Evolutionary conservation across 2,113 vertebrate genomes (phyloP), one percentile per base, ranked within the genome.

Genomic region (Tychaedon coryphoeus): DNA sequence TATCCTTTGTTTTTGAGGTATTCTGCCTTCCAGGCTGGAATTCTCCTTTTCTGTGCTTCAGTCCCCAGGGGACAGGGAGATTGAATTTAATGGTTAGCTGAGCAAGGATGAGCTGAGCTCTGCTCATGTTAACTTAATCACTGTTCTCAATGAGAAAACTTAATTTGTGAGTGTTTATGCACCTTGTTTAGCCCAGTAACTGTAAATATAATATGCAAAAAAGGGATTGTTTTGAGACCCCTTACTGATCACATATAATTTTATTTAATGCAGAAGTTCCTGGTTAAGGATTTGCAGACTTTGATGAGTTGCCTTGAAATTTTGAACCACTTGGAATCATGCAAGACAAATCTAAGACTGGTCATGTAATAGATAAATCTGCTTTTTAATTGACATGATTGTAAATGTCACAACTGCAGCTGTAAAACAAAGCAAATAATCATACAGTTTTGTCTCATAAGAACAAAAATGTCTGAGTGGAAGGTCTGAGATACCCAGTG

Each of bases 21-120:
- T 76, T 88, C 60, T 94, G 86, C 75, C 88, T 93, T 83, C 45
- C 0, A 1, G 94, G 86, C 43, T 80, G 64, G 24, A 51, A 74
- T 94, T 92, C 60, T 93, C 67, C 75, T 83, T 77, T 75, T 67
- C 92, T 88, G 38, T 6, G 10, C 36, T 80, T 79, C 83, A 64
- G 70, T 48, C 31, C 60, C 34, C 75, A 36, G 31, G 83, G 43
- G 34, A 73, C 4, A 36, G 67, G 33, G 64, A 96, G 82, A 90
- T 76, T 91, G 74, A 96, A 94, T 95, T 95, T 96, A 94, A 95
- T 87, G 85, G 73, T 85, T 95, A 96, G 62, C 65, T 95, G 67
- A 91, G 66, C 91, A 88, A 93, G 70, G 64, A 89, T 87, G 86
- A 90, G 70, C 74, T 93, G 88, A 89, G 79, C 62, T 82, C 45